These are phyloP conservation scores for Steinernema carpocapsae DNA, from an alignment of 2,888 invertebrate genomes.

Conservation along the genomic window DNA sequence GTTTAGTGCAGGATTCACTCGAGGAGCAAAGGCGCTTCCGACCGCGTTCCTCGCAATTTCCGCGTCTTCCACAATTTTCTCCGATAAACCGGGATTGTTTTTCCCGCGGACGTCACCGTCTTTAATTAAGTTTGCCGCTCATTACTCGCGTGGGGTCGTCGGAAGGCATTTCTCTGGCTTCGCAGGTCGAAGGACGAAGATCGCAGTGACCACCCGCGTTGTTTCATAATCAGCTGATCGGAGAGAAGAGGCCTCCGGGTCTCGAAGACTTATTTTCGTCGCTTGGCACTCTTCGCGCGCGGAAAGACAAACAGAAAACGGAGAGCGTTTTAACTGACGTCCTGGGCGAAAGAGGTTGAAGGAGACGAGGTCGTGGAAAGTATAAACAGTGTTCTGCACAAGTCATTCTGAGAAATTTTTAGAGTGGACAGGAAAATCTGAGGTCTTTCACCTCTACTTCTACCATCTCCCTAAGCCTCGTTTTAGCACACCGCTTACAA, in stretches of 20 bases:
- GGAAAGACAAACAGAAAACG: neutral
- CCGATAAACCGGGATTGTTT: constrained; percentile 27
- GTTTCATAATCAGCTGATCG: neutral
- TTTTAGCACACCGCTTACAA: no score
- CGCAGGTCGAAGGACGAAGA: no score
- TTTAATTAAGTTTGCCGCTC: constrained; percentile 7
- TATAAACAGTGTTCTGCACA: no score
- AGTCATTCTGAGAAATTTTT: no score
- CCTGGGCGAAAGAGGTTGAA: no score
- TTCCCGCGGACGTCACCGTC: constrained; percentile 6
- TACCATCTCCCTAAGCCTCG: no score
- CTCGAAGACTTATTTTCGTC: neutral
- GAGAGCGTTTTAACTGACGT: no score
- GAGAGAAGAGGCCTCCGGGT: neutral
- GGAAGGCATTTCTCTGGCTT: neutral
- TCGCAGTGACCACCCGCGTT: neutral
- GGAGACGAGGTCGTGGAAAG: no score
- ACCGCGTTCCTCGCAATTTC: neutral
- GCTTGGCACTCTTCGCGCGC: neutral
- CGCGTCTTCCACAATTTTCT: neutral
- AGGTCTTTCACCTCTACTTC: no score
- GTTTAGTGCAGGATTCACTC: no score
- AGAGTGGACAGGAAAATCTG: no score
- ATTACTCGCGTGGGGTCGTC: neutral
- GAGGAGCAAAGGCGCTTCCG: neutral